phyloP scores from a whole-genome alignment of 2,113 vertebrate species.

The Neodon shergylaensis region DNA sequence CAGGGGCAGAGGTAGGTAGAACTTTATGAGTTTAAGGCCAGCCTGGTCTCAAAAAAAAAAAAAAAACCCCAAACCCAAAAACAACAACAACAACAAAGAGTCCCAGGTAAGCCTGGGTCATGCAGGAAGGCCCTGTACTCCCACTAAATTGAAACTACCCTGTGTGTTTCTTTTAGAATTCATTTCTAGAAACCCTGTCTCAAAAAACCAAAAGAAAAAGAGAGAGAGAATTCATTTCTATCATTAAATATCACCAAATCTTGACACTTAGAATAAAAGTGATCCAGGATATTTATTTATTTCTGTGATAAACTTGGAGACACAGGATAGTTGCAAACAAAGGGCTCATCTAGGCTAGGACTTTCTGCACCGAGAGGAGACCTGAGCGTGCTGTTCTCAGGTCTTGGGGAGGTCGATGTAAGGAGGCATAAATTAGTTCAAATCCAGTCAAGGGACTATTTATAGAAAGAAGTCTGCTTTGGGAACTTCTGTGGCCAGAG shows the following conservation, averaged over 20 bases:
- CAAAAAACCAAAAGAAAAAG: too few relatives aligned
- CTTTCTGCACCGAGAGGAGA: background rate
- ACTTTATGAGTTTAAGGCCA: background rate
- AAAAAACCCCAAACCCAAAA: too few relatives aligned
- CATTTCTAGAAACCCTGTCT: background rate
- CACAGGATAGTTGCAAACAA: background rate
- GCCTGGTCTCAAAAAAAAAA: background rate
- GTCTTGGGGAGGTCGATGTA: background rate
- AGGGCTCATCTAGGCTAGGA: background rate
- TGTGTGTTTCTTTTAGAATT: background rate
- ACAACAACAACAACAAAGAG: background rate
- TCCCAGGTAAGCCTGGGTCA: background rate
- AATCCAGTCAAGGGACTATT: background rate
- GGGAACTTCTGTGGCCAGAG: constrained; percentile 23
- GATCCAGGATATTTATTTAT: background rate
- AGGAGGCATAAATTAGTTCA: background rate
- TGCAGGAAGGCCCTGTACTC: background rate
- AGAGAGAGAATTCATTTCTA: background rate
- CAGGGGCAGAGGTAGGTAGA: background rate
- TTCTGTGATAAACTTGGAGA: constrained; percentile 18
- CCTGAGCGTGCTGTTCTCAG: background rate
- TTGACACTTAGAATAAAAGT: background rate
- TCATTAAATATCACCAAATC: background rate
- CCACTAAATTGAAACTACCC: background rate
- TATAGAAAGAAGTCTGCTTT: constrained; percentile 34